A percentile compares a stretch with the other conserved stretches of the same genome.
These are phyloP conservation scores for Circaetus gallicus DNA, from an alignment of 2,113 vertebrate species.

Conservation along the genomic window DNA sequence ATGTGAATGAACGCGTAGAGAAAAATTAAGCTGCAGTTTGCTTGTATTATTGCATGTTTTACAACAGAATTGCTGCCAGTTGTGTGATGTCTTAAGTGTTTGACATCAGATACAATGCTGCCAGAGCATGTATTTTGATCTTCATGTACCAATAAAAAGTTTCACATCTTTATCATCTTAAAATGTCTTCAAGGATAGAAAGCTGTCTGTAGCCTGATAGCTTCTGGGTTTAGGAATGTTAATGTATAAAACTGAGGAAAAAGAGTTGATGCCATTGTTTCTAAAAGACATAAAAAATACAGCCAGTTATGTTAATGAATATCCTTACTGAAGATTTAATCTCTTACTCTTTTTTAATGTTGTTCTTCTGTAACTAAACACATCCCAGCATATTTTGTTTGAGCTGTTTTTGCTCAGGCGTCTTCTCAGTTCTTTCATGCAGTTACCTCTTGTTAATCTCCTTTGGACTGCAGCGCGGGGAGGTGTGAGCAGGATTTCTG, in stretches of 20 bases:
- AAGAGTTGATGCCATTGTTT: not conserved
- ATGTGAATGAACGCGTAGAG: not conserved
- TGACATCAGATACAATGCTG: not conserved
- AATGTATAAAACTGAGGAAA: not conserved
- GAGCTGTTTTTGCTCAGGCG: not conserved
- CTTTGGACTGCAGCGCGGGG: accelerated
- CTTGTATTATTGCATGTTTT: not conserved
- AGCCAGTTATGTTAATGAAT: not conserved
- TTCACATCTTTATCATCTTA: not conserved
- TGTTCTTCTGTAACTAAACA: not conserved
- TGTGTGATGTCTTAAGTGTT: not conserved
- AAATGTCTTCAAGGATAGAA: not conserved
- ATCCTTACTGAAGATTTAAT: not conserved
- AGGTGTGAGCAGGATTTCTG: not conserved
- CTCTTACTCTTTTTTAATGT: not conserved
- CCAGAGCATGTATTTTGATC: not conserved
- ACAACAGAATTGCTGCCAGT: not conserved
- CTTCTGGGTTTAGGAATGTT: not conserved
- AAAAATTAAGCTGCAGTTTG: slow-evolving; percentile 9
- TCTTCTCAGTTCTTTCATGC: not conserved
- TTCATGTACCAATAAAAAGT: not conserved
- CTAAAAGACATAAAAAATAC: not conserved
- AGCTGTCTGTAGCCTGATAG: not conserved
- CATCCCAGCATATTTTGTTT: not conserved
- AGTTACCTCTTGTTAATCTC: not conserved